A percentile compares a stretch with the other conserved stretches of the same genome.
These are phyloP conservation scores for Chironex yamaguchii DNA, from an alignment of 30 jellyfish, hydroid and myxozoan species.

Conservation along the genomic window DNA sequence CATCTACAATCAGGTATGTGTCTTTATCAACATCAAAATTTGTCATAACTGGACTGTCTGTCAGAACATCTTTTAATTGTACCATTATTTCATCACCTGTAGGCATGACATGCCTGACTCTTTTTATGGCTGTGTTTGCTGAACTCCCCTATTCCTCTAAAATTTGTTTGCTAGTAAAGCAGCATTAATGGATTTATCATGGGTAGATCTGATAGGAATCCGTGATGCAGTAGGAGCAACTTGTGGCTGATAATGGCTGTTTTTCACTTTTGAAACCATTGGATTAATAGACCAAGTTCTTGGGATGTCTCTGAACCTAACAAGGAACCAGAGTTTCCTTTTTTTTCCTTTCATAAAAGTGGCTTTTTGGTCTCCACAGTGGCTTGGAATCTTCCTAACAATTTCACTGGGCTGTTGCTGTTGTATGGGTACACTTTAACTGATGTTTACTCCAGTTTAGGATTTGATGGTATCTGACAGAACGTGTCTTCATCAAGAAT, in stretches of 20 bases:
- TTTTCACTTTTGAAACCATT: slow-evolving; percentile 19
- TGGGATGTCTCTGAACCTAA: slow-evolving; percentile 67
- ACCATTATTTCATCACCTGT: slow-evolving; percentile 54
- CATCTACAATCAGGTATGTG: slow-evolving; percentile 42
- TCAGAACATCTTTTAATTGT: slow-evolving; percentile 1
- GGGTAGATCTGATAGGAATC: slow-evolving; percentile 55
- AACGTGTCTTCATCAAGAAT: slow-evolving; percentile 41
- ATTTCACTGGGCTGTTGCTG: slow-evolving; percentile 57
- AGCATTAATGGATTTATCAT: slow-evolving; percentile 40
- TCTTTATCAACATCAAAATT: slow-evolving; percentile 55
- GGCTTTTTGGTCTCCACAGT: slow-evolving; percentile 58
- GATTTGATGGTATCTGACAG: slow-evolving; percentile 18
- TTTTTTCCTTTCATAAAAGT: not conserved
- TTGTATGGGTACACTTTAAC: slow-evolving; percentile 49
- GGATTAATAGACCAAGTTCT: slow-evolving; percentile 59
- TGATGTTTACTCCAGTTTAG: slow-evolving; percentile 37
- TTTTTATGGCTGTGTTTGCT: slow-evolving; percentile 44
- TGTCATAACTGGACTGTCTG: slow-evolving; percentile 35
- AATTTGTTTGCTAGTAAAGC: slow-evolving; percentile 5
- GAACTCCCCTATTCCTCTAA: slow-evolving; percentile 33
- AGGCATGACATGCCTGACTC: slow-evolving; percentile 43
- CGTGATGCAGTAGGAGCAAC: slow-evolving; percentile 21
- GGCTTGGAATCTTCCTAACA: slow-evolving; percentile 62
- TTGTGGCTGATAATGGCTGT: slow-evolving; percentile 12
- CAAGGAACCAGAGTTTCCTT: slow-evolving; percentile 40